Conservation (phyloP, 2,888 invertebrate species). For the Parnassius mnemosyne region DNA sequence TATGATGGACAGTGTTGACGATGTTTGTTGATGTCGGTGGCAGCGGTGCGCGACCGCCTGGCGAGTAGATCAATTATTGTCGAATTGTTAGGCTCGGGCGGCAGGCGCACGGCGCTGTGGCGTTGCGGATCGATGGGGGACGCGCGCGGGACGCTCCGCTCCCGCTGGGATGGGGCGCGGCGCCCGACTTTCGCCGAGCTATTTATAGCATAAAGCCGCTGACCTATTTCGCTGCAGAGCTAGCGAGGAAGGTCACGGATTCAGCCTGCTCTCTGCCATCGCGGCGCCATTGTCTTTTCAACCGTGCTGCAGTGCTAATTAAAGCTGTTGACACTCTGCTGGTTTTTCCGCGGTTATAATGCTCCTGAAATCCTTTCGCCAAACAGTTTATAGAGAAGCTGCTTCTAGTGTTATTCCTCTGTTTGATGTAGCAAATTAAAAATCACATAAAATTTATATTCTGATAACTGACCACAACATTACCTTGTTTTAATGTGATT, state of each 20-base stretch:
- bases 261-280: conserved; percentile 70
- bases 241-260: conserved; percentile 78
- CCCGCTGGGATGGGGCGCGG: conserved; percentile 67
- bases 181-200: conserved; percentile 79
- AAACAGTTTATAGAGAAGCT: conserved; percentile 39
- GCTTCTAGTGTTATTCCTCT: not conserved
- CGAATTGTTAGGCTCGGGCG: conserved; percentile 40
- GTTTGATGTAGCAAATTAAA: not conserved
- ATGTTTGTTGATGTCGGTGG: conserved; percentile 31
- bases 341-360: conserved; percentile 48
- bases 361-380: conserved; percentile 40
- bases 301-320: conserved; percentile 76
- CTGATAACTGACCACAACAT: conserved; percentile 6
- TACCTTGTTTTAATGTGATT: conserved; percentile 2
- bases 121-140: conserved; percentile 44
- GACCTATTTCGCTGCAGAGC: conserved; percentile 79
- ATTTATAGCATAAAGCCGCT: conserved; percentile 80
- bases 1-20: conserved; percentile 29
- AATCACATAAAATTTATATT: not conserved
- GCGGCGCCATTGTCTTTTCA: conserved; percentile 75
- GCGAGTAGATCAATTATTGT: conserved; percentile 48
- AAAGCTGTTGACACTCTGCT: conserved; percentile 74
- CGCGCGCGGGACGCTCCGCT: conserved; percentile 45
- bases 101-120: conserved; percentile 30
- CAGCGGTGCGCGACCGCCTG: conserved; percentile 22